phyloP scores from a whole-genome alignment of 2,797 vertebrate species.

The Fundulus diaphanus region DNA sequence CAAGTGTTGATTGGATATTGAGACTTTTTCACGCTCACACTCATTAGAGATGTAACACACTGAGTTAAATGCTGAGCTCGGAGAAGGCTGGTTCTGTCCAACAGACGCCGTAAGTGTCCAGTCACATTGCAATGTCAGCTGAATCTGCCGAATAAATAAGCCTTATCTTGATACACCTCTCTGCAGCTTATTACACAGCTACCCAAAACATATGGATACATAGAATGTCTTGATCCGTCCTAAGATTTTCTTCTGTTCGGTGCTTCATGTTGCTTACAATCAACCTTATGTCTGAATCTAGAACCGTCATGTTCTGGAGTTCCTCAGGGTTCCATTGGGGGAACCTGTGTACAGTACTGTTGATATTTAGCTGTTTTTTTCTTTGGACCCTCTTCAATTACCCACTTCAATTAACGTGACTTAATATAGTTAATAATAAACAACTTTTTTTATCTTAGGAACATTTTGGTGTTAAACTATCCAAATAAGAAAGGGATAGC shows the following conservation, averaged over 20 bases:
- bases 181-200: not conserved
- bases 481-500: not conserved
- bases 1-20: slow-evolving; percentile 49
- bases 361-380: not conserved
- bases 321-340: not conserved
- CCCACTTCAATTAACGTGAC: not conserved
- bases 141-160: not conserved
- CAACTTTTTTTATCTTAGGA: not conserved
- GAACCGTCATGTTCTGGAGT: not conserved
- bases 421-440: not conserved
- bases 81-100: not conserved
- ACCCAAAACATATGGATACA: no score
- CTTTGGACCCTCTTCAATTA: not conserved
- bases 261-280: not conserved
- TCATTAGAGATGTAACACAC: slow-evolving; percentile 24
- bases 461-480: no score
- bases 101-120: no score
- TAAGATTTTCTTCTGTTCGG: not conserved
- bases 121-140: not conserved
- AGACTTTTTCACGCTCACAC: slow-evolving; percentile 3
- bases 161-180: not conserved
- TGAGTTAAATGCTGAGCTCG: slow-evolving; percentile 3
- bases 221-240: not conserved
- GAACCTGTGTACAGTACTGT: not conserved
- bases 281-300: not conserved